Base-by-base conservation (phyloP, 2,888 invertebrate species). In the Thymelicus acteon region DNA sequence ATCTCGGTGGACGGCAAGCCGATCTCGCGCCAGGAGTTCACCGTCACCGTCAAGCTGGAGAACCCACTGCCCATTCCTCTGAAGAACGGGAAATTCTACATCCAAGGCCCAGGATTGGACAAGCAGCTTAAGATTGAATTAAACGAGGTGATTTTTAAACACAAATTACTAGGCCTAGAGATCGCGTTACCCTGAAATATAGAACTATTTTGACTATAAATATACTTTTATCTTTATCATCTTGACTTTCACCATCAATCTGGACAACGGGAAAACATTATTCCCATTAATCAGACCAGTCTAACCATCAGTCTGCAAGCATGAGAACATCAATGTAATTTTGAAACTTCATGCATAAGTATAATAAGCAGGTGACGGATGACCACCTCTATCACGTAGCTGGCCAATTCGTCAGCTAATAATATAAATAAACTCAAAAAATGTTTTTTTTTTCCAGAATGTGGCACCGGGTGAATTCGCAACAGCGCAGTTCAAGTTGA, bases 21-120 rank as follows among this genome's bases (percentile, higher is more conserved):
- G 1, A 88, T 93, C 1, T 94, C 95, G 0, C 89, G 84, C 4
- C 88, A 94, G 77, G 91, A 94, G 75, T 89, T 95, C 60, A 94
- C 91, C 71, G 95, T 96, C 0, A 95, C 95, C 5, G 95, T 97
- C 0, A 95, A 95, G 64, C 94, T 98, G 40, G 95, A 95, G 75
- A 98, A 98, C 92, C 98, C 98, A 0, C 85, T 98, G 61, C 98
- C 98, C 0, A 95, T 97, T 60, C 93, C 97, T 0, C 84, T 98
- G 75, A 96, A 94, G 76, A 97, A 96, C 77, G 96, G 97, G 19
- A 95, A 96, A 81, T 98, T 98, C 85, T 94, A 96, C 44, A 95
- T 98, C 69, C 97, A 98, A 84, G 98, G 97, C 0, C 96, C 97
- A 0, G 98, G 98, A 0, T 89, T 98, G 65, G 96, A 96, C 2